Base-by-base conservation (phyloP, 2,113 vertebrate species). In the Ciconia boyciana region DNA sequence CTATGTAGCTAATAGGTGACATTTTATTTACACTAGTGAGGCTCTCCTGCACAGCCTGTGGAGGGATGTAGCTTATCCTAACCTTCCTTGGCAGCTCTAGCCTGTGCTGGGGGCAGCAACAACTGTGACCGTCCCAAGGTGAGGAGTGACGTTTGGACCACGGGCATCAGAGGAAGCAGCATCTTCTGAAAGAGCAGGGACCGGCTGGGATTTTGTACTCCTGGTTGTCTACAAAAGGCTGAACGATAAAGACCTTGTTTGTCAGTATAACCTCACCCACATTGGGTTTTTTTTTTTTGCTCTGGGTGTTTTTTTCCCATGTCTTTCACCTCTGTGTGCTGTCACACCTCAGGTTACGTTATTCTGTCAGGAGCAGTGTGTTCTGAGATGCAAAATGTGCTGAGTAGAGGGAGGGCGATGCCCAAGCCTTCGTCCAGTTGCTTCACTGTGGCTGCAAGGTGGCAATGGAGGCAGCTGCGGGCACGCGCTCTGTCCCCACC, bases 351-450 rank as follows among this genome's bases (percentile, higher is more conserved):
- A 0, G 5, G 25, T 34, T 62, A 7, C 1, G 0, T 25, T n/a
- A 21, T 19, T 55, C 26, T 1, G 3, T 16, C 7, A 5, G 0
- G 9, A 87, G 19, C 0, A 1, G 29, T 9, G 0, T 1, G 2
- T 74, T 46, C 66, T 21, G 14, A 66, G 66, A 5, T 7, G 46
- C 8, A 39, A 5, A 52, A 62, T 0, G 7, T 4, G 25, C 12
- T 1, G 41, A 60, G 28, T 0, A 36, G 41, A 10, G 3, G 12
- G n/a, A 16, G 3, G 4, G 0, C 2, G 5, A 26, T 2, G 11
- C 5, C 66, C 2, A 1, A 34, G 10, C 15, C 29, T 79, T 82
- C 0, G 0, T 18, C 28, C 20, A 9, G 13, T 14, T 22, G 29
- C 39, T 44, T 43, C 22, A 2, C 48, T 2, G 54, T 3, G 72